These are phyloP conservation scores for Sphaerolaimus hirsutus DNA, from an alignment of 2,888 invertebrate species.

Conservation along the genomic window DNA sequence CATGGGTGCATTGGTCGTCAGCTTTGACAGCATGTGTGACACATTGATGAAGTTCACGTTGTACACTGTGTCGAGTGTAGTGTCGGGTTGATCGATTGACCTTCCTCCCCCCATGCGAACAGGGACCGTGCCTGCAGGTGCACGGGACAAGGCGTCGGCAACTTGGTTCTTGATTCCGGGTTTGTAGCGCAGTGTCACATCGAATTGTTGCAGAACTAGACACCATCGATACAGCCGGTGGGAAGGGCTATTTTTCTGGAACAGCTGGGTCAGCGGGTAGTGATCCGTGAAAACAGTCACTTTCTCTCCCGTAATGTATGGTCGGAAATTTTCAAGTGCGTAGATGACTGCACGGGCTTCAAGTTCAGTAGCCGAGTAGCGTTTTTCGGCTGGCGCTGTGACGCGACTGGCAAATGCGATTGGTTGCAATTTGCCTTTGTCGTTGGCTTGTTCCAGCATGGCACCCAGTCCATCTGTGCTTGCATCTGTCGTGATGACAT, in stretches of 20 bases:
- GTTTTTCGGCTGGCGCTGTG: neutral
- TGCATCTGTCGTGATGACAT: neutral
- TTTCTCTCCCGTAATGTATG: neutral
- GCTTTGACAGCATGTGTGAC: no score
- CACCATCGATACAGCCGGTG: neutral
- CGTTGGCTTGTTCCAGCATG: neutral
- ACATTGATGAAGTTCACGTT: no score
- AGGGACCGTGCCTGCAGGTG: no score
- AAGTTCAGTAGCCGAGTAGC: neutral
- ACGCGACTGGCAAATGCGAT: neutral
- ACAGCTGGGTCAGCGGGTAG: neutral
- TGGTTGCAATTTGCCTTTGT: neutral
- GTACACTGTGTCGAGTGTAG: no score
- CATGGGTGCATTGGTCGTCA: no score
- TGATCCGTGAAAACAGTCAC: slow-evolving; percentile 1
- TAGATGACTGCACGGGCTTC: neutral
- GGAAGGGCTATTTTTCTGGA: neutral
- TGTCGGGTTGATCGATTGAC: no score
- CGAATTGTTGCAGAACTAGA: neutral
- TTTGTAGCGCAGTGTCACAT: neutral
- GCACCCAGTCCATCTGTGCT: neutral
- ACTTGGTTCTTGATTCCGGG: neutral
- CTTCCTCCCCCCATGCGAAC: no score
- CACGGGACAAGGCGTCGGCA: neutral
- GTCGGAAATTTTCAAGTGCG: neutral